Evolutionary conservation across 2,888 invertebrate genomes (phyloP).

Genomic region (Gymnosoma rotundatum): DNA sequence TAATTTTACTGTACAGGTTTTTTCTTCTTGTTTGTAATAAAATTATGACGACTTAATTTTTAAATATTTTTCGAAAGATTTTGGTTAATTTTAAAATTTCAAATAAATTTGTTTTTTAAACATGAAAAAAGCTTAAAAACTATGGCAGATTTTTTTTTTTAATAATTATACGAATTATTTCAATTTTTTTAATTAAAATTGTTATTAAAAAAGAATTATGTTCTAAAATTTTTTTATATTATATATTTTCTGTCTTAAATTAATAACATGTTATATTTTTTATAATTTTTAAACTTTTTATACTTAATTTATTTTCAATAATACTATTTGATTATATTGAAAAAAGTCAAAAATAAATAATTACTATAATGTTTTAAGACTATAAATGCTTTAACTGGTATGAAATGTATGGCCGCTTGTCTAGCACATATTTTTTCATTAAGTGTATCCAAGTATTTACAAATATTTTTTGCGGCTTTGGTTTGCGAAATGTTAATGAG

Average conservation of each 20-base stretch:
- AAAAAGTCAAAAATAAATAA: not conserved
- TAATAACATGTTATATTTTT: slow-evolving; percentile 1
- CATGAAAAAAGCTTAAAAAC: slow-evolving; percentile 78
- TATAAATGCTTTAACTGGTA: slow-evolving; percentile 70
- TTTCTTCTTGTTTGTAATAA: not conserved
- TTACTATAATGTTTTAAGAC: slow-evolving; percentile 32
- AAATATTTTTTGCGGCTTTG: slow-evolving; percentile 17
- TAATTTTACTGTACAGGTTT: slow-evolving; percentile 36
- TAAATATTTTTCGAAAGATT: slow-evolving; percentile 35
- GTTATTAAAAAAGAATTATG: slow-evolving; percentile 13
- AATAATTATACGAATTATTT: not conserved
- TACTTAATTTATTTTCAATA: no score
- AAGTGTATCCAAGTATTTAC: slow-evolving; percentile 58
- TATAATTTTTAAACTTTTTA: not conserved
- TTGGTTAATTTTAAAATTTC: slow-evolving; percentile 51
- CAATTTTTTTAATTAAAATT: slow-evolving; percentile 5
- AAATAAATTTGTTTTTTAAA: slow-evolving; percentile 78
- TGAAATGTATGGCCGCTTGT: slow-evolving; percentile 60
- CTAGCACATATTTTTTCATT: slow-evolving; percentile 24
- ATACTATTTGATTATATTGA: no score
- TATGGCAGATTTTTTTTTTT: slow-evolving; percentile 62
- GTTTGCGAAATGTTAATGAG: slow-evolving; percentile 3
- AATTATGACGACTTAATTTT: slow-evolving; percentile 21
- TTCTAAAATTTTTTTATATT: slow-evolving; percentile 9
- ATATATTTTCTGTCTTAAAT: not conserved